A percentile compares a stretch with the other conserved stretches of the same genome.
Conservation (phyloP, 2,797 vertebrate genomes). For the Phaenicophaeus curvirostris region DNA sequence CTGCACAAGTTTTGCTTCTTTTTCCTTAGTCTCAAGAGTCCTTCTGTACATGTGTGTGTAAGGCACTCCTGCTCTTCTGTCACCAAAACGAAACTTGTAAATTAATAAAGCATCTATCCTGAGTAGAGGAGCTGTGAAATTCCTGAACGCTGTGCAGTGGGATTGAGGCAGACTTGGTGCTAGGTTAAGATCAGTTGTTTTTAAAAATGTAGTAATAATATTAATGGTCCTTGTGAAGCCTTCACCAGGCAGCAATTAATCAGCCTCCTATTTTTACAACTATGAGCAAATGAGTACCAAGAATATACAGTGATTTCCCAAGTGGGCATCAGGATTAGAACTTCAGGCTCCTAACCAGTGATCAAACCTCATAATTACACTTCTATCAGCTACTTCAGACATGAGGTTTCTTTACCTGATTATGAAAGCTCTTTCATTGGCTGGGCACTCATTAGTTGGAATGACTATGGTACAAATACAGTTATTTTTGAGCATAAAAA, state of each 20-base stretch:
- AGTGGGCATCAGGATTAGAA: neutral
- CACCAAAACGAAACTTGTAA: neutral
- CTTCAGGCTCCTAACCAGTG: neutral
- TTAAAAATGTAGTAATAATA: neutral
- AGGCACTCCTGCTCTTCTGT: neutral
- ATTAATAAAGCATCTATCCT: neutral
- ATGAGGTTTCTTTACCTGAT: neutral
- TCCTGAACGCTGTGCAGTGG: fast-evolving
- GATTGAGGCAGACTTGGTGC: neutral
- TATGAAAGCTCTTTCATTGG: neutral
- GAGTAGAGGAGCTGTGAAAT: neutral
- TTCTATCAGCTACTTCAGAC: neutral
- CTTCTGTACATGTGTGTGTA: neutral
- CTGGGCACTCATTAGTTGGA: neutral
- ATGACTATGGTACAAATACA: neutral
- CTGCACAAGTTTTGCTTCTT: neutral
- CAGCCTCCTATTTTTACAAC: neutral
- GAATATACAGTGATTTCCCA: neutral
- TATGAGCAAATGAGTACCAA: neutral
- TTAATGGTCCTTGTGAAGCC: neutral
- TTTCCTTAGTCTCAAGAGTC: neutral
- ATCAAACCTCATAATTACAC: neutral
- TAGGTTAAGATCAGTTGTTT: neutral
- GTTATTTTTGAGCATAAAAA: neutral
- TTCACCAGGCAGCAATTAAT: neutral